phyloP scores from a whole-genome alignment of 2,888 invertebrate genomes.

The Alloscopus bannaensis region DNA sequence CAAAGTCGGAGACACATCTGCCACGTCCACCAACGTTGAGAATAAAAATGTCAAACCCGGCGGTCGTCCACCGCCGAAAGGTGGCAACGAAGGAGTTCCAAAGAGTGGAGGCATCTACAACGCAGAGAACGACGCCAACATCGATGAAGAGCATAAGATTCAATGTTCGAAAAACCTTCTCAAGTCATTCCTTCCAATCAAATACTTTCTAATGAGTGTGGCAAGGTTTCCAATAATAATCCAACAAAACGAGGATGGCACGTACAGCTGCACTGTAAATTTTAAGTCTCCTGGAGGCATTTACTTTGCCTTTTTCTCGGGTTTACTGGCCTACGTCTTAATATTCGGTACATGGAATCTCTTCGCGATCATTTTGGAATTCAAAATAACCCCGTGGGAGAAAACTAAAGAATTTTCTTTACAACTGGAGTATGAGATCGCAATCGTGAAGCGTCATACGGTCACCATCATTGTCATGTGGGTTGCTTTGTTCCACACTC shows the following conservation, averaged over 20 bases:
- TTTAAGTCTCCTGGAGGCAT: conserved; percentile 20
- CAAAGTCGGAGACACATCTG: too few relatives aligned
- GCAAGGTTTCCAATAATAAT: conserved; percentile 7
- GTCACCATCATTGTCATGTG: conserved; percentile 34
- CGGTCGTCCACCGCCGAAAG: not conserved
- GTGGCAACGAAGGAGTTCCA: not conserved
- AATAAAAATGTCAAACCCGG: too few relatives aligned
- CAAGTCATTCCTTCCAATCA: conserved; percentile 19
- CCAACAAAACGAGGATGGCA: conserved; percentile 5
- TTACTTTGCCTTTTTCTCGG: conserved; percentile 13
- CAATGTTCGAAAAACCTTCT: conserved; percentile 2
- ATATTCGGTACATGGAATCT: conserved; percentile 23
- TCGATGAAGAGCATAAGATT: not conserved
- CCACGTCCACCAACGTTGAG: too few relatives aligned
- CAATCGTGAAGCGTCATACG: conserved; percentile 33
- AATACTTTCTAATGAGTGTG: not conserved
- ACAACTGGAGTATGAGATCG: conserved; percentile 35
- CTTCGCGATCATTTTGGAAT: conserved; percentile 24
- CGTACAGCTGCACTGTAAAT: not conserved
- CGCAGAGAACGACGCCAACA: conserved; percentile 21
- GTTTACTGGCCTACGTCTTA: conserved; percentile 14
- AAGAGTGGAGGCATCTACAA: not conserved
- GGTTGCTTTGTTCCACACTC: conserved; percentile 33
- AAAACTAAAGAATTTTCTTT: conserved; percentile 17
- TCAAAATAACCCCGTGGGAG: conserved; percentile 4